Evolutionary conservation across 1,140 invertebrate genomes (phyloP).

Genomic region (Microplitis mediator): DNA sequence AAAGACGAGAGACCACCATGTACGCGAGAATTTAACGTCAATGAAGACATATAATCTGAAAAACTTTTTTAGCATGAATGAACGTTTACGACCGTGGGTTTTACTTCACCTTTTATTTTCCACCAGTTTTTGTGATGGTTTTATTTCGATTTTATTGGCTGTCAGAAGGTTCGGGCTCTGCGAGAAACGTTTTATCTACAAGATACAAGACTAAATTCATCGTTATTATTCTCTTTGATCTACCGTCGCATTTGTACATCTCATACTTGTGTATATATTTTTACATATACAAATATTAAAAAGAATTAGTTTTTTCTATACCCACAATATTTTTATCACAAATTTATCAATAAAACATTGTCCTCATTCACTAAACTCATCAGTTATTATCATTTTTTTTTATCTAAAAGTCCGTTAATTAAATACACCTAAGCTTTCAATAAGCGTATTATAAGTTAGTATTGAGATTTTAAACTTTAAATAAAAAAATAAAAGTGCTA

Average conservation of each 20-base stretch:
- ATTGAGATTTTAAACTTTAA: too few species aligned
- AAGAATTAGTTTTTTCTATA: too few species aligned
- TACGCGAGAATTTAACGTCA: constrained; percentile 8
- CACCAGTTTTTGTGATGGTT: constrained; percentile 30
- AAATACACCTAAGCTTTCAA: too few species aligned
- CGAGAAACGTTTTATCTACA: constrained; percentile 10
- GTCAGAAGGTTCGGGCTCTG: not conserved
- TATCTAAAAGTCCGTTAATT: too few species aligned
- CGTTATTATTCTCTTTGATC: constrained; percentile 28
- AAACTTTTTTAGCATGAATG: constrained; percentile 42
- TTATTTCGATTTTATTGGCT: constrained; percentile 45
- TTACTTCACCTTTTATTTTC: constrained; percentile 25
- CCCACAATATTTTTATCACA: not conserved
- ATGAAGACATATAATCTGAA: constrained; percentile 12
- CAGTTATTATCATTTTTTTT: not conserved
- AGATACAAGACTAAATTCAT: constrained; percentile 22
- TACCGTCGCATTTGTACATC: not conserved
- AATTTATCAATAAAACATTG: not conserved
- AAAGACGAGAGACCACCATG: not conserved
- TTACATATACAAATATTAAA: too few species aligned
- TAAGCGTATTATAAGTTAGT: too few species aligned
- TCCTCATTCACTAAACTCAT: not conserved
- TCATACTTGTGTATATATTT: constrained; percentile 6
- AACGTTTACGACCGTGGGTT: constrained; percentile 42
- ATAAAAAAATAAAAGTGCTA: too few species aligned